Evolutionary conservation across 53 echinoderm and acorn worm species (phyloP).

Genomic region (Temnopleurus reevesii): DNA sequence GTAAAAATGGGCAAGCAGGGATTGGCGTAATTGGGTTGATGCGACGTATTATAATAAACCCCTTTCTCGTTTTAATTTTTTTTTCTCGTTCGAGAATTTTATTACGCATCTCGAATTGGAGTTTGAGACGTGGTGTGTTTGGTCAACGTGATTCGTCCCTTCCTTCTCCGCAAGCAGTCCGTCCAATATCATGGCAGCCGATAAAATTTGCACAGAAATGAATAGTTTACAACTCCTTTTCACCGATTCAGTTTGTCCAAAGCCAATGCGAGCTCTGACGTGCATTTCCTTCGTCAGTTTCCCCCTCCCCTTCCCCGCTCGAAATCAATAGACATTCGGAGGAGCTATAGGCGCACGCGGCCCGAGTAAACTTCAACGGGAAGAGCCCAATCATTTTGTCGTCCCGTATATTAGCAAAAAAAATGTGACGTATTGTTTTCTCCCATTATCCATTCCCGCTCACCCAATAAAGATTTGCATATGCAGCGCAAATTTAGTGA

Average conservation of each 20-base stretch:
- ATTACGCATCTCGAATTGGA: not conserved
- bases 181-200: slow-evolving; percentile 28
- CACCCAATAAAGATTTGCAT: not conserved
- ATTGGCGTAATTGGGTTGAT: not conserved
- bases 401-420: slow-evolving; percentile 10
- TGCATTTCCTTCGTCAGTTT: slow-evolving; percentile 20
- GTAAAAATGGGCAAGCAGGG: not conserved
- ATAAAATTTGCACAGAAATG: slow-evolving; percentile 59
- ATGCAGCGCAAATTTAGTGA: not conserved
- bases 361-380: slow-evolving; percentile 16
- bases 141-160: slow-evolving; percentile 24
- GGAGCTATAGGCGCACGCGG: slow-evolving; percentile 42
- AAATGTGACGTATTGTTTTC: not conserved
- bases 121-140: slow-evolving; percentile 22
- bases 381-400: not conserved
- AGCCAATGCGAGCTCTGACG: slow-evolving; percentile 13
- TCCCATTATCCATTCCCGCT: not conserved
- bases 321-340: slow-evolving; percentile 50
- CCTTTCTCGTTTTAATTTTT: too few relatives aligned
- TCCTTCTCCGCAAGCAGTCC: not conserved
- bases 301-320: not conserved
- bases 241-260: slow-evolving; percentile 10
- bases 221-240: slow-evolving; percentile 52
- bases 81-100: slow-evolving; percentile 39
- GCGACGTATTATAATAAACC: too few relatives aligned